Conservation (phyloP, 2,888 invertebrate species). For the Nesidiocoris tenuis region DNA sequence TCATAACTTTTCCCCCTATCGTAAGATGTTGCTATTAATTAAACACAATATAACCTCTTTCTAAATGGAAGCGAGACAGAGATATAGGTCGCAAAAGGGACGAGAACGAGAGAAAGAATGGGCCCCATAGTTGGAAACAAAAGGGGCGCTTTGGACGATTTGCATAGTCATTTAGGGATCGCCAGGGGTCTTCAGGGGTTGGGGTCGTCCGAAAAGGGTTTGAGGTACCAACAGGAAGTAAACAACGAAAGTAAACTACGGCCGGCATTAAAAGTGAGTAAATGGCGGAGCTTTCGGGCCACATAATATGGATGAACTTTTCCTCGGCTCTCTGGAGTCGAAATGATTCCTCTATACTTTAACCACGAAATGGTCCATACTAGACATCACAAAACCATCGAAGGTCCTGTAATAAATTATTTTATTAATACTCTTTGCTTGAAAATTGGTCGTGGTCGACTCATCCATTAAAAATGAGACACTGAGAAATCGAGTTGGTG, state of each 20-base stretch:
- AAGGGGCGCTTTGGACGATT: conserved; percentile 30
- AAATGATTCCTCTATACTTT: too few relatives aligned
- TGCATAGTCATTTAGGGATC: conserved; percentile 33
- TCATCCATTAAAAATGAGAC: not conserved
- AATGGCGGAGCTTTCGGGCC: too few relatives aligned
- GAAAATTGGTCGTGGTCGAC: not conserved
- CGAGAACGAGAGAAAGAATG: not conserved
- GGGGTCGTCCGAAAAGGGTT: not conserved
- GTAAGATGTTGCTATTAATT: conserved; percentile 26
- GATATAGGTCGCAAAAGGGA: not conserved
- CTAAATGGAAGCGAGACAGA: not conserved
- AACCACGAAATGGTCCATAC: too few relatives aligned
- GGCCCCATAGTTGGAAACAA: conserved; percentile 12
- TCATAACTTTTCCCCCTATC: conserved; percentile 9
- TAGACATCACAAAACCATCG: too few relatives aligned
- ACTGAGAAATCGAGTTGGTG: too few relatives aligned
- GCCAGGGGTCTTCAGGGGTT: not conserved
- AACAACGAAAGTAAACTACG: conserved; percentile 31
- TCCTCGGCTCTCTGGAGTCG: too few relatives aligned
- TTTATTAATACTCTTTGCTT: too few relatives aligned
- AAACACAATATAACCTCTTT: conserved; percentile 34
- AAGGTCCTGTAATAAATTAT: too few relatives aligned
- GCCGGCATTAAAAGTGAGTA: too few relatives aligned
- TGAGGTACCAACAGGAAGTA: conserved; percentile 9
- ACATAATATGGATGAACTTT: too few relatives aligned